phyloP scores from a whole-genome alignment of 1,140 invertebrate genomes.

The Ptiloglossa arizonensis region DNA sequence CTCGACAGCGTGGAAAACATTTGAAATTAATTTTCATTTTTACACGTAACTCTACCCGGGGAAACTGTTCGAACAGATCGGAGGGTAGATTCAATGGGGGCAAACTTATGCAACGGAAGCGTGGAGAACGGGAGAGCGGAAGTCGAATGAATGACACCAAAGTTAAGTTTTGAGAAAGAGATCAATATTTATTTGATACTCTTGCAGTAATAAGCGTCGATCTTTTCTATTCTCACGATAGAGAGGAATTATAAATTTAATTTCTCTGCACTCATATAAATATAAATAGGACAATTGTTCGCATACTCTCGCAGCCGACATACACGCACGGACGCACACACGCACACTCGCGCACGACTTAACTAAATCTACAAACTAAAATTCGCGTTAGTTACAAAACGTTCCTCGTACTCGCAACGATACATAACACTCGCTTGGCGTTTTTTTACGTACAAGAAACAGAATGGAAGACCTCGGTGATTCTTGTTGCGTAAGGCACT shows the following conservation, averaged over 20 bases:
- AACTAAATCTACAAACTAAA: constrained; percentile 58
- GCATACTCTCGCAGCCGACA: constrained; percentile 53
- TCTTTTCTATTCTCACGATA: constrained; percentile 78
- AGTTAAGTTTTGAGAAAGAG: constrained; percentile 75
- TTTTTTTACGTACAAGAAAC: constrained; percentile 73
- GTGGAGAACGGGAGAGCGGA: not conserved
- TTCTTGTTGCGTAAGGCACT: constrained; percentile 82
- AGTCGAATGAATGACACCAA: constrained; percentile 32
- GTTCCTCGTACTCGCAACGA: constrained; percentile 52
- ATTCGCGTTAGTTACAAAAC: constrained; percentile 55
- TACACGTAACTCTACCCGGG: too few relatives aligned
- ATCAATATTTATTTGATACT: constrained; percentile 81
- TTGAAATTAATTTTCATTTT: too few relatives aligned
- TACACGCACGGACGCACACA: constrained; percentile 63
- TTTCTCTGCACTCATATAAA: constrained; percentile 75
- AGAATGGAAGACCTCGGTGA: constrained; percentile 81
- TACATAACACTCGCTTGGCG: constrained; percentile 58
- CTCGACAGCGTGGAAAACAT: too few relatives aligned
- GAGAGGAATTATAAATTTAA: constrained; percentile 76
- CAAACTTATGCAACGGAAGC: not conserved
- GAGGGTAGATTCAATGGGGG: too few relatives aligned
- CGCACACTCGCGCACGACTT: constrained; percentile 51
- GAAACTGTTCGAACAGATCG: not conserved
- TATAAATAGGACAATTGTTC: constrained; percentile 77
- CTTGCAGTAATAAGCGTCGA: constrained; percentile 79